phyloP scores from a whole-genome alignment of 2,113 vertebrate species.

The Ibidorhyncha struthersii region DNA sequence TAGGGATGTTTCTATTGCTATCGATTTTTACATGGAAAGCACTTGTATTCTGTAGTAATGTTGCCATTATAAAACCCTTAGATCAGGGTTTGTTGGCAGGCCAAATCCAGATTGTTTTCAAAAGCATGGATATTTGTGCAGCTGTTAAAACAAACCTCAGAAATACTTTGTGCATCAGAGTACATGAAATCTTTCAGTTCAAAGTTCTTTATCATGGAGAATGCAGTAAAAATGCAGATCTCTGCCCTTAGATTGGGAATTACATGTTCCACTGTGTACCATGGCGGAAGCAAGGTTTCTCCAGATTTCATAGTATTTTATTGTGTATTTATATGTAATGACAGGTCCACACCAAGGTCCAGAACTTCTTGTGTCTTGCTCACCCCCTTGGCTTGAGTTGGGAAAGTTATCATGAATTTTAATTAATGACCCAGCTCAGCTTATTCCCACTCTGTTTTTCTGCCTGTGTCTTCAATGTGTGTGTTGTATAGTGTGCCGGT shows the following conservation, averaged over 20 bases:
- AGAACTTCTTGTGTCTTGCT: background rate
- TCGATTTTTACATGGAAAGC: conserved; percentile 33
- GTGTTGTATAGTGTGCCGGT: background rate
- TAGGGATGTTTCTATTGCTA: conserved; percentile 38
- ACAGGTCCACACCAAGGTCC: background rate
- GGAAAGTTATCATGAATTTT: background rate
- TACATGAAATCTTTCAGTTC: background rate
- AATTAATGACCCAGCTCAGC: background rate
- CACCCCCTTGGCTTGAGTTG: background rate
- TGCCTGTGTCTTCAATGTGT: background rate
- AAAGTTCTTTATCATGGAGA: background rate
- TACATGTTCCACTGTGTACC: background rate
- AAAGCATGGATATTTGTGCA: conserved; percentile 38
- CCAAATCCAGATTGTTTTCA: conserved; percentile 24
- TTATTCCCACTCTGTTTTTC: background rate
- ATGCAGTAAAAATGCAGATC: background rate
- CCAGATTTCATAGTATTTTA: background rate
- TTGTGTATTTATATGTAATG: background rate
- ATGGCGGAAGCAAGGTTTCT: background rate
- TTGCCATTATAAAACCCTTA: conserved; percentile 40
- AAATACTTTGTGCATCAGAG: background rate
- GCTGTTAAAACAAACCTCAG: conserved; percentile 45
- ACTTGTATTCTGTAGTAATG: conserved; percentile 26
- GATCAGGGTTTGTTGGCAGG: conserved; percentile 40
- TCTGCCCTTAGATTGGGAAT: background rate